A percentile compares a stretch with the other conserved stretches of the same genome.
Evolutionary conservation across 1,140 invertebrate genomes (phyloP).

Genomic region (Bombus turneri): DNA sequence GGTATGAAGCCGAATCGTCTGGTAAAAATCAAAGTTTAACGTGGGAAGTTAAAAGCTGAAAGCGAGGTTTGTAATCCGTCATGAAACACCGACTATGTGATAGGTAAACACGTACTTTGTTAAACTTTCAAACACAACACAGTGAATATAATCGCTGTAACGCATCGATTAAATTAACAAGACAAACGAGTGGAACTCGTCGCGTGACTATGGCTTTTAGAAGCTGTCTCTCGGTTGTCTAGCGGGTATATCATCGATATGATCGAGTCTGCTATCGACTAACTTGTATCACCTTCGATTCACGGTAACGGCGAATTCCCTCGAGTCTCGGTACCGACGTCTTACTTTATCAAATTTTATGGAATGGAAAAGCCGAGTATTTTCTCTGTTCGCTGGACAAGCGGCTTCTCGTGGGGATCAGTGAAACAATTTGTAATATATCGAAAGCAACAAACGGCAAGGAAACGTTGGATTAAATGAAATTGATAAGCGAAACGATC

Average conservation of each 20-base stretch:
- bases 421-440: constrained; percentile 48
- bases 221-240: not conserved
- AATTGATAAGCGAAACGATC: constrained; percentile 32
- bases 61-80: no score
- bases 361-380: constrained; percentile 46
- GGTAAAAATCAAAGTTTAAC: no score
- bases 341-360: constrained; percentile 58
- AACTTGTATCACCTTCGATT: constrained; percentile 1
- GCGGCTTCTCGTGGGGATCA: constrained; percentile 13
- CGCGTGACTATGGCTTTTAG: not conserved
- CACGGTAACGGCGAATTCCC: constrained; percentile 12
- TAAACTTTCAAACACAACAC: no score
- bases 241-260: not conserved
- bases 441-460: constrained; percentile 31
- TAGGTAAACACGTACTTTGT: no score
- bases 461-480: constrained; percentile 44
- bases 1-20: no score
- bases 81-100: no score
- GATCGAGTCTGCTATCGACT: not conserved
- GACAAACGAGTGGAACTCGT: not conserved
- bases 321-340: not conserved
- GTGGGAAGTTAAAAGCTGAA: no score
- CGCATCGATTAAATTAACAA: not conserved
- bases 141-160: not conserved
- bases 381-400: constrained; percentile 22